Conservation (phyloP, 2,113 vertebrate species). For the Pipra filicauda region DNA sequence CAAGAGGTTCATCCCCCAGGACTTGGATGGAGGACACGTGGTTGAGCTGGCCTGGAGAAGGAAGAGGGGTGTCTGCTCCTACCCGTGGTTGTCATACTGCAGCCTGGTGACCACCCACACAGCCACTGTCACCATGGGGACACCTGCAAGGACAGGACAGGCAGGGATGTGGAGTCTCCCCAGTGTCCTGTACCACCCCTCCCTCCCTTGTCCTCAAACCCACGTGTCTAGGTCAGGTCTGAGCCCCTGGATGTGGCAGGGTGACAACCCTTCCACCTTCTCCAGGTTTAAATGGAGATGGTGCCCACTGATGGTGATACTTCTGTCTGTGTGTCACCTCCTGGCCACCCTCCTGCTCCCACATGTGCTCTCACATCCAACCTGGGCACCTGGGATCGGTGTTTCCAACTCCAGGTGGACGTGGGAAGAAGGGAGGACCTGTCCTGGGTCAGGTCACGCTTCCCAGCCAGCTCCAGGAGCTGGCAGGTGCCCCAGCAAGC, state of each 20-base stretch:
- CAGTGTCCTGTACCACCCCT: not conserved
- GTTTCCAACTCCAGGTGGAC: not conserved
- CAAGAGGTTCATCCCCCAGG: not conserved
- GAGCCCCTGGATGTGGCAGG: not conserved
- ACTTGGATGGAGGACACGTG: rapidly evolving
- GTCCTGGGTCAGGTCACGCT: not conserved
- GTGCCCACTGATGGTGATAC: not conserved
- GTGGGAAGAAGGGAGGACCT: not conserved
- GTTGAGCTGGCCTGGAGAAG: not conserved
- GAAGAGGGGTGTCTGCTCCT: not conserved
- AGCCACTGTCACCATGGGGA: conserved; percentile 49
- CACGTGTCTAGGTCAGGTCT: rapidly evolving
- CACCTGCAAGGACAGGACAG: conserved; percentile 54
- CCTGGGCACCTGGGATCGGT: rapidly evolving
- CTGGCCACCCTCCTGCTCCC: not conserved
- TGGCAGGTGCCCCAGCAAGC: not conserved
- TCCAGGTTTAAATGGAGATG: not conserved
- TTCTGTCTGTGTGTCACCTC: not conserved
- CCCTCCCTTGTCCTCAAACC: not conserved
- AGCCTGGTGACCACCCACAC: conserved; percentile 67
- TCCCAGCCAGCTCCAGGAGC: not conserved
- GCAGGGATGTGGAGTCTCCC: not conserved
- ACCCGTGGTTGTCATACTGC: conserved; percentile 68
- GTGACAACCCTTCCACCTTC: not conserved
- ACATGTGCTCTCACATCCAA: not conserved